Conservation (phyloP, 1,140 invertebrate genomes). For the Bombus affinis region DNA sequence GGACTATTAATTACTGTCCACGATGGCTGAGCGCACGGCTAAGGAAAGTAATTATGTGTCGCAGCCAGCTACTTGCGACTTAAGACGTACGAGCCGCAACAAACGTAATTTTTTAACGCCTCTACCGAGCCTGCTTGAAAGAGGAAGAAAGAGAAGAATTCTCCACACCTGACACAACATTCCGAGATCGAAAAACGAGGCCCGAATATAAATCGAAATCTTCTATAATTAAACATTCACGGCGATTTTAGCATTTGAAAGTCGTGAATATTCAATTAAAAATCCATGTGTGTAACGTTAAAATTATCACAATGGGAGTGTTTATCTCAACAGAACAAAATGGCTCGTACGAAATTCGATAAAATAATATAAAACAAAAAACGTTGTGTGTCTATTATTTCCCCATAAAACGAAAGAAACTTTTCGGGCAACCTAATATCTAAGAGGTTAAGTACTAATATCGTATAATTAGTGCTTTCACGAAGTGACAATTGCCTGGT, state of each 20-base stretch:
- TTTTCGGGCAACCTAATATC: too few species aligned
- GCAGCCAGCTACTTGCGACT: slow-evolving; percentile 75
- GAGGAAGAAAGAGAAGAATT: background rate
- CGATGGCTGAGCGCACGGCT: slow-evolving; percentile 29
- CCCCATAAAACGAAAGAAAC: too few species aligned
- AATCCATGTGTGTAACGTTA: background rate
- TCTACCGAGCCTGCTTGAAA: slow-evolving; percentile 36
- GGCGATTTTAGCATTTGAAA: background rate
- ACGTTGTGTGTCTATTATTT: too few species aligned
- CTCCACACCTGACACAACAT: slow-evolving; percentile 37
- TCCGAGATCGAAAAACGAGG: slow-evolving; percentile 1
- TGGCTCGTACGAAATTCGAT: too few species aligned
- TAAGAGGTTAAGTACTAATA: too few species aligned
- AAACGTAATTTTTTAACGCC: slow-evolving; percentile 45
- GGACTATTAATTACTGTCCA: slow-evolving; percentile 53
- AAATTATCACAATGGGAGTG: too few species aligned
- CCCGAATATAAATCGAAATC: background rate
- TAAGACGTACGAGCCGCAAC: slow-evolving; percentile 55
- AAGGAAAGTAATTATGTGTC: slow-evolving; percentile 78
- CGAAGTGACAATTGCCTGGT: too few species aligned
- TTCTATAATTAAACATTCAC: background rate
- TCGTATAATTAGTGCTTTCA: too few species aligned
- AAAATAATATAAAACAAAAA: too few species aligned
- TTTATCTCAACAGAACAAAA: too few species aligned
- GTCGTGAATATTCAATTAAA: background rate